Conservation (phyloP, 2,888 invertebrate species). For the Agrilus mali region DNA sequence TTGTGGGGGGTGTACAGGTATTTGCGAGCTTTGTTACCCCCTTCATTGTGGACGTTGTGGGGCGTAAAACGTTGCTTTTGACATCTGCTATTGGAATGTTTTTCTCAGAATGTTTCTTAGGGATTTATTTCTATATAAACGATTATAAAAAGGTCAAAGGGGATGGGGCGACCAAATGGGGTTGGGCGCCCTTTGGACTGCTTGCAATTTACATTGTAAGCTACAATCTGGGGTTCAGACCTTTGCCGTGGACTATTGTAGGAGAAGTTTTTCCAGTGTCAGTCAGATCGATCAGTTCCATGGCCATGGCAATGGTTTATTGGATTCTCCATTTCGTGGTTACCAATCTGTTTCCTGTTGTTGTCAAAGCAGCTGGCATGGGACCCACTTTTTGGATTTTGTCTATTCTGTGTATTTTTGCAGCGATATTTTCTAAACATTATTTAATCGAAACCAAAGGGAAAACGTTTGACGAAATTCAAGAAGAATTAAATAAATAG, state of each 20-base stretch:
- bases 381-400: slow-evolving; percentile 63
- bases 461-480: slow-evolving; percentile 72
- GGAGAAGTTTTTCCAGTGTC: slow-evolving; percentile 71
- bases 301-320: slow-evolving; percentile 64
- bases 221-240: slow-evolving; percentile 67
- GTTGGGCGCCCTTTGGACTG: slow-evolving; percentile 60
- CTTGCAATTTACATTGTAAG: slow-evolving; percentile 60
- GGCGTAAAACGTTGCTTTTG: slow-evolving; percentile 55
- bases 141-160: slow-evolving; percentile 32
- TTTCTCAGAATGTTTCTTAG: slow-evolving; percentile 42
- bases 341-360: slow-evolving; percentile 53
- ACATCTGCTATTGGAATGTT: slow-evolving; percentile 54
- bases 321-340: slow-evolving; percentile 66
- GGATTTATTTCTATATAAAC: slow-evolving; percentile 51
- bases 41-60: slow-evolving; percentile 59
- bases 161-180: slow-evolving; percentile 36
- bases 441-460: slow-evolving; percentile 84
- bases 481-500: slow-evolving; percentile 41
- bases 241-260: slow-evolving; percentile 72
- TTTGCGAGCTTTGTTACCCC: slow-evolving; percentile 58
- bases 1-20: slow-evolving; percentile 63
- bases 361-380: slow-evolving; percentile 46
- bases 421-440: slow-evolving; percentile 60
- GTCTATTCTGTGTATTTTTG: slow-evolving; percentile 43
- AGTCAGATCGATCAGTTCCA: slow-evolving; percentile 63